These are phyloP conservation scores for Pinna nobilis DNA, from an alignment of 1,140 invertebrate species.

Conservation along the genomic window DNA sequence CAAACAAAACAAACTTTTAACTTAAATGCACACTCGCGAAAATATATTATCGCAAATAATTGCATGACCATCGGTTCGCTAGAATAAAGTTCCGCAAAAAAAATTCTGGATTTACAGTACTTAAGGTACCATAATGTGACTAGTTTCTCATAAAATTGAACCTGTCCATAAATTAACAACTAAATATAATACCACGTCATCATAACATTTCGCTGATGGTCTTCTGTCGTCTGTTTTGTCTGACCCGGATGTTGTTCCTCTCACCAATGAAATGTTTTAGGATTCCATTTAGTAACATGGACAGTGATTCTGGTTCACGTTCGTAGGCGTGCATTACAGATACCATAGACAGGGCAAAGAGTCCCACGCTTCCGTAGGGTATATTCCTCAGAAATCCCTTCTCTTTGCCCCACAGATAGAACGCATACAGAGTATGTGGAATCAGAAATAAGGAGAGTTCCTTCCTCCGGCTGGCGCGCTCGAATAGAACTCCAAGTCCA, in stretches of 20 bases:
- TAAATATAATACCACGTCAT: neutral
- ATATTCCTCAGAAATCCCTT: slow-evolving; percentile 32
- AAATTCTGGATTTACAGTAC: too few relatives aligned
- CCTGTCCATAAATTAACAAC: too few relatives aligned
- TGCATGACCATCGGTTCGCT: too few relatives aligned
- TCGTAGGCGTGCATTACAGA: slow-evolving; percentile 69
- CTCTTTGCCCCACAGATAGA: slow-evolving; percentile 50
- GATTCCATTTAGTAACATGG: slow-evolving; percentile 56
- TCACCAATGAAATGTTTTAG: slow-evolving; percentile 61
- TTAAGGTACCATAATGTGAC: too few relatives aligned
- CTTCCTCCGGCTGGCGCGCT: slow-evolving; percentile 55
- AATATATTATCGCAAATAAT: too few relatives aligned
- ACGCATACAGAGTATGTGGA: slow-evolving; percentile 56
- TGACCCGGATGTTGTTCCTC: slow-evolving; percentile 31
- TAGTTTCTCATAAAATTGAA: too few relatives aligned
- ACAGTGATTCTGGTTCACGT: slow-evolving; percentile 61
- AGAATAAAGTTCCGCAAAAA: too few relatives aligned
- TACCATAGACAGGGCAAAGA: slow-evolving; percentile 62
- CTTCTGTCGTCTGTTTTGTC: slow-evolving; percentile 15
- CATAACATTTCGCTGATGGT: slow-evolving; percentile 36
- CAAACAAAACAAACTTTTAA: too few relatives aligned
- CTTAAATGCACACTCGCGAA: too few relatives aligned
- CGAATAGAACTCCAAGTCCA: slow-evolving; percentile 60
- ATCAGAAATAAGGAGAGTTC: slow-evolving; percentile 64
- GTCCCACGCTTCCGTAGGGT: slow-evolving; percentile 50